phyloP scores from a whole-genome alignment of 2,797 vertebrate species.

The Loris lydekkerianus region DNA sequence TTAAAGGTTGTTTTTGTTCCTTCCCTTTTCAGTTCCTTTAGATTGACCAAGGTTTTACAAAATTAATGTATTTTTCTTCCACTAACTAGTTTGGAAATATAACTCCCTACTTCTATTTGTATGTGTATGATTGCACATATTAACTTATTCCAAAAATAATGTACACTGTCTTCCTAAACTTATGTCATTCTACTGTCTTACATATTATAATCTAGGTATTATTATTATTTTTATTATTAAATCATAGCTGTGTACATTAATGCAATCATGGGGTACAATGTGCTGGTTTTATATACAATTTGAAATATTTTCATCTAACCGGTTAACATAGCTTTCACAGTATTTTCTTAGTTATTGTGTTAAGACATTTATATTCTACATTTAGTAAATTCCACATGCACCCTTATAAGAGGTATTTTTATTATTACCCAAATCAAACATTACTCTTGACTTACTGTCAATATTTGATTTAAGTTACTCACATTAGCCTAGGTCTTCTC shows the following conservation, averaged over 20 bases:
- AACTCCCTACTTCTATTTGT: background rate
- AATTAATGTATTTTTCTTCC: background rate
- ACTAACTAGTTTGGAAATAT: background rate
- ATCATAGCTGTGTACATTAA: no score
- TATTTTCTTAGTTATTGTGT: no score
- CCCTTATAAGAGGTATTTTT: background rate
- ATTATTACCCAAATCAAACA: background rate
- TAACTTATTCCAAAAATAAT: conserved; percentile 8
- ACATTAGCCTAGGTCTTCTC: background rate
- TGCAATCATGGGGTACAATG: no score
- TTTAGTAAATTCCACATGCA: no score
- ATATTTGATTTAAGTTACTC: background rate
- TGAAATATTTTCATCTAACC: no score
- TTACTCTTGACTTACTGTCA: background rate
- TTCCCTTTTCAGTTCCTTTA: conserved; percentile 23
- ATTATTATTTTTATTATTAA: no score
- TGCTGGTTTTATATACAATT: no score
- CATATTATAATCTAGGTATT: background rate
- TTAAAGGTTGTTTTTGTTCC: background rate
- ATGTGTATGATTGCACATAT: background rate
- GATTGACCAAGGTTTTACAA: background rate
- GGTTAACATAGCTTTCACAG: no score
- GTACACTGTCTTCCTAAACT: background rate
- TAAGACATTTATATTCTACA: no score
- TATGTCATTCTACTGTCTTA: background rate